A percentile compares a stretch with the other conserved stretches of the same genome.
Conservation (phyloP, 2,113 vertebrate species). For the Sialia sialis region DNA sequence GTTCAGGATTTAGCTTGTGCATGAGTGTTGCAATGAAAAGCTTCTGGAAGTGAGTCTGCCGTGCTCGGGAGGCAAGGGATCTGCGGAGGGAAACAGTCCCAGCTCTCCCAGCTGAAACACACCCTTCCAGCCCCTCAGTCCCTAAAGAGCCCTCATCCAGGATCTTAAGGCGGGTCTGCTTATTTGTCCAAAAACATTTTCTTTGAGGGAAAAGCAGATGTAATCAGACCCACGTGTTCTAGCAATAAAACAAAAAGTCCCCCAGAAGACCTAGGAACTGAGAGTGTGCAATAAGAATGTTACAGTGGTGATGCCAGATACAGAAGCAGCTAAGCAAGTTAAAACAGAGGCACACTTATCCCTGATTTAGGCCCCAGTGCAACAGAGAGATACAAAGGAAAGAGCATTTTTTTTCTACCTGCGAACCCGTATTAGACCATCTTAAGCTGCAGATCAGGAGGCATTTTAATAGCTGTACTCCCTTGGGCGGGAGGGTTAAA, state of each 20-base stretch:
- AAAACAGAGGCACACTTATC: background rate
- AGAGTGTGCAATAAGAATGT: background rate
- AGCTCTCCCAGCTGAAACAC: background rate
- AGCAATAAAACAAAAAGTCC: background rate
- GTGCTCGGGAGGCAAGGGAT: background rate
- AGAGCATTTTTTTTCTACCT: background rate
- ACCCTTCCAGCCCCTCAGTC: background rate
- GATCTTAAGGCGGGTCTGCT: background rate
- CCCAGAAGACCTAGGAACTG: background rate
- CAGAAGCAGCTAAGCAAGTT: background rate
- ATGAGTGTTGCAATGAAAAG: background rate
- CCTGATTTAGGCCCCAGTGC: background rate
- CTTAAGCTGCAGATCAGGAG: background rate
- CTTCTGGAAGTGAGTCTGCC: background rate
- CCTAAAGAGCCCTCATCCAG: background rate
- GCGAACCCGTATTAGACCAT: background rate
- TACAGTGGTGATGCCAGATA: background rate
- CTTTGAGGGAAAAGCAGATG: background rate
- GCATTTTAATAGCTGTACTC: background rate
- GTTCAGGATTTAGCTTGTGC: background rate
- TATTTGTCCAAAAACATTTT: background rate
- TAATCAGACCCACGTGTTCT: background rate
- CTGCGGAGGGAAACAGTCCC: background rate
- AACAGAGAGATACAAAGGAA: background rate
- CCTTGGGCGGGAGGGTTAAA: background rate